Conservation (phyloP, 2,113 vertebrate species). For the Casuarius casuarius region DNA sequence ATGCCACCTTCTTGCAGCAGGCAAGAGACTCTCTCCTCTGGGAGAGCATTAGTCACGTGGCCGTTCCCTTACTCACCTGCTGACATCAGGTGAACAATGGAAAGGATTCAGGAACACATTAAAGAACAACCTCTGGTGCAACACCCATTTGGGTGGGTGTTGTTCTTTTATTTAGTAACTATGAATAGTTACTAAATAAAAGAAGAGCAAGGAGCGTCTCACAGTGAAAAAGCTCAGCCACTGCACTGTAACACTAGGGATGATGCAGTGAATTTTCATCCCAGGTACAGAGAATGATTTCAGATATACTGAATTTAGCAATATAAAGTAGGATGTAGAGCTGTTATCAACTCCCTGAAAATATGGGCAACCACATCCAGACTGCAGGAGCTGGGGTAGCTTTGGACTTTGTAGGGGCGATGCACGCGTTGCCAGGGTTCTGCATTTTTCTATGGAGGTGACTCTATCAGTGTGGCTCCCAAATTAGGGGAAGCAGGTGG, state of each 20-base stretch:
- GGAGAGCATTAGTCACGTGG: background rate
- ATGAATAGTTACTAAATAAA: background rate
- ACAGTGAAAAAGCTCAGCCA: background rate
- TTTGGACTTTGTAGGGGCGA: background rate
- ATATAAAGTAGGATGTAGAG: background rate
- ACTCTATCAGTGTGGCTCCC: background rate
- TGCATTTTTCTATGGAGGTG: background rate
- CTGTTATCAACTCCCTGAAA: background rate
- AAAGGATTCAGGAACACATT: background rate
- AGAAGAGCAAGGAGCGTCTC: background rate
- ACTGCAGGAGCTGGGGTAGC: background rate
- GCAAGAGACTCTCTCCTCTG: no score
- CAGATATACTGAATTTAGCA: background rate
- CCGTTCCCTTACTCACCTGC: background rate
- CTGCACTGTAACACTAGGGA: background rate
- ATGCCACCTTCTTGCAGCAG: accelerated
- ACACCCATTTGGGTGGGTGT: background rate
- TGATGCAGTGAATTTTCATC: background rate
- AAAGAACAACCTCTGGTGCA: background rate
- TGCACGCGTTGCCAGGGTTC: background rate
- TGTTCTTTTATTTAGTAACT: no score
- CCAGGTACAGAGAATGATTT: background rate
- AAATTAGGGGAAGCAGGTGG: background rate
- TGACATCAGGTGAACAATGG: background rate
- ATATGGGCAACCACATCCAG: background rate